Conservation (phyloP, 2,797 vertebrate genomes). For the Enteromius viviparus region DNA sequence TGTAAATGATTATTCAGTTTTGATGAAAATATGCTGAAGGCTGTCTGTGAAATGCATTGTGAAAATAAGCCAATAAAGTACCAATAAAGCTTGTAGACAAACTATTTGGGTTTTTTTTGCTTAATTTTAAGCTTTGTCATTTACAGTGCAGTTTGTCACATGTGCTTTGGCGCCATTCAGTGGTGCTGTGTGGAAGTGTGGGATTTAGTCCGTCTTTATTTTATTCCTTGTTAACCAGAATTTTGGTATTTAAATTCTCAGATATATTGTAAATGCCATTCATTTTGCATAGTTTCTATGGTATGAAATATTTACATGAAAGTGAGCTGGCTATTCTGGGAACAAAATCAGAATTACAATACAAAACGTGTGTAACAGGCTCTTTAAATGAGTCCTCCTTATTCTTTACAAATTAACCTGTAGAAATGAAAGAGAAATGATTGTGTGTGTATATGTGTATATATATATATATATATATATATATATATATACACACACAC, state of each 20-base stretch:
- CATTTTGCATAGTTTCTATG: neutral
- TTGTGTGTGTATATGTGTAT: too few species aligned
- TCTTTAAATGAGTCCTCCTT: neutral
- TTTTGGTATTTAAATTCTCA: neutral
- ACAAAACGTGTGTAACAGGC: neutral
- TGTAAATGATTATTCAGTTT: constrained; percentile 37
- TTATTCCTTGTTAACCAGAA: neutral
- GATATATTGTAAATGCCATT: neutral
- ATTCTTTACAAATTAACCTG: neutral
- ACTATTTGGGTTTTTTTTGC: neutral
- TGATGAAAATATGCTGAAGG: constrained; percentile 45
- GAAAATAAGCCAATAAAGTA: constrained; percentile 48
- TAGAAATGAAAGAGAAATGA: neutral
- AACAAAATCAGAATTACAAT: neutral
- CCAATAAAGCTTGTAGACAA: constrained; percentile 54
- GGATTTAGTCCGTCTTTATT: neutral
- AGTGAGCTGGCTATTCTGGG: neutral
- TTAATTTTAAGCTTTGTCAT: neutral
- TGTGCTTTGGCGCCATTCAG: neutral
- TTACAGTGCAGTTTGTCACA: neutral
- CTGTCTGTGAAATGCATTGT: constrained; percentile 47
- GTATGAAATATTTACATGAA: neutral
- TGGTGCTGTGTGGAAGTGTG: constrained; percentile 7
- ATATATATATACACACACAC: too few species aligned
- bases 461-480: too few species aligned